These are phyloP conservation scores for Chymomyza amoena DNA, from an alignment of 2,888 invertebrate species.

Conservation along the genomic window DNA sequence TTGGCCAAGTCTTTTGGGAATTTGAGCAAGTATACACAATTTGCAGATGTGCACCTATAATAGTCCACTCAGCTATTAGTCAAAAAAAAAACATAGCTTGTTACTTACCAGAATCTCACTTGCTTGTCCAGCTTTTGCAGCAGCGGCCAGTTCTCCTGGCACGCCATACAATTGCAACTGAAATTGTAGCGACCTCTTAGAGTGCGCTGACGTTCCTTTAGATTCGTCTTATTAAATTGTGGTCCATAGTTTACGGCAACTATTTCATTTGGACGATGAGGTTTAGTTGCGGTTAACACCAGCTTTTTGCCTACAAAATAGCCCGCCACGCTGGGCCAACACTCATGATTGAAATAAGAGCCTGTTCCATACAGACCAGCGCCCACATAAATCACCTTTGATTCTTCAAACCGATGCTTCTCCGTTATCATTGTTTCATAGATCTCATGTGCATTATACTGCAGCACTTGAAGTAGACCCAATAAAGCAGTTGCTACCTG, in stretches of 20 bases:
- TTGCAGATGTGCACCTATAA: constrained; percentile 80
- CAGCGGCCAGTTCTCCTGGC: constrained; percentile 87
- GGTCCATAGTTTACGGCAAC: constrained; percentile 92
- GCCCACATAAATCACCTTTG: constrained; percentile 77
- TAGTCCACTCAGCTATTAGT: neutral
- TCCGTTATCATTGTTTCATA: constrained; percentile 83
- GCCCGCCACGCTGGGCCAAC: constrained; percentile 88
- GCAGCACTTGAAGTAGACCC: constrained; percentile 86
- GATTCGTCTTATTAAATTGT: constrained; percentile 82
- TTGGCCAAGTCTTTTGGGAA: constrained; percentile 78
- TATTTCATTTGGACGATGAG: constrained; percentile 83
- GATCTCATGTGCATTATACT: constrained; percentile 93
- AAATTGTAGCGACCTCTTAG: constrained; percentile 89
- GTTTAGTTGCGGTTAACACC: constrained; percentile 84
- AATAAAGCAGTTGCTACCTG: constrained; percentile 84
- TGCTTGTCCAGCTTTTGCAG: constrained; percentile 82
- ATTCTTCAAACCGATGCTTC: constrained; percentile 79
- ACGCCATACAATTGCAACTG: constrained; percentile 85
- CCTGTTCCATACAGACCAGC: constrained; percentile 88
- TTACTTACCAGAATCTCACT: constrained; percentile 73
- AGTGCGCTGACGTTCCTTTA: constrained; percentile 82
- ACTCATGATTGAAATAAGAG: constrained; percentile 90
- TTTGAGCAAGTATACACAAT: constrained; percentile 79
- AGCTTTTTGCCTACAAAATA: constrained; percentile 87
- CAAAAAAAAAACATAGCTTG: neutral